A percentile compares a stretch with the other conserved stretches of the same genome.
These are phyloP conservation scores for Acipenser oxyrinchus DNA, from an alignment of 2,797 vertebrate species.

Conservation along the genomic window DNA sequence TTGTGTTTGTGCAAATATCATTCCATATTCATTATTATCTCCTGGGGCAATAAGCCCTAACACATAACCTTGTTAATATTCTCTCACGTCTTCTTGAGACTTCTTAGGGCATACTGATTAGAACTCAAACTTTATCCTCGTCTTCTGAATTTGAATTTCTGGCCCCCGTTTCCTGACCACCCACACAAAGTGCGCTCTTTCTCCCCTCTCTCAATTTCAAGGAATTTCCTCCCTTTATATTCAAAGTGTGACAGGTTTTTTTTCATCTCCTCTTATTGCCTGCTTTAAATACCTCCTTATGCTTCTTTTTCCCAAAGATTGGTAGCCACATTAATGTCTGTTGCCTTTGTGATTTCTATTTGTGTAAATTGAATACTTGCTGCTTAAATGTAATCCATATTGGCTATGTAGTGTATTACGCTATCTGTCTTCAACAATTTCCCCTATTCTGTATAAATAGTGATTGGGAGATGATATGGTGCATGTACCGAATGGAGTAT, in stretches of 20 bases:
- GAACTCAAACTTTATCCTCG: conserved; percentile 58
- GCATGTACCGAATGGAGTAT: not conserved
- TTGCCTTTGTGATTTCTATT: not conserved
- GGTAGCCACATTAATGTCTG: not conserved
- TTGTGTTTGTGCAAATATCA: conserved; percentile 92
- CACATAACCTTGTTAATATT: conserved; percentile 72
- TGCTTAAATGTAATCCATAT: not conserved
- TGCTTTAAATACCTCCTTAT: conserved; percentile 7
- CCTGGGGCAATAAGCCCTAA: conserved; percentile 73
- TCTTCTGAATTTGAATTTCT: conserved; percentile 49
- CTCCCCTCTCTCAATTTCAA: conserved; percentile 65
- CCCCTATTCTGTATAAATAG: not conserved
- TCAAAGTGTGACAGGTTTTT: conserved; percentile 54
- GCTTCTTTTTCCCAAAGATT: not conserved
- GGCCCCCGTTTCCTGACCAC: conserved; percentile 84
- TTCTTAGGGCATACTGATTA: conserved; percentile 65
- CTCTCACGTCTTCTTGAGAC: conserved; percentile 69
- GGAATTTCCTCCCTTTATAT: conserved; percentile 73
- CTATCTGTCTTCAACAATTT: not conserved
- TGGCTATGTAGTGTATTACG: not conserved
- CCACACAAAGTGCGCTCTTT: conserved; percentile 57
- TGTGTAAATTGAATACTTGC: not conserved
- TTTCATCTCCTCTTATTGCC: not conserved
- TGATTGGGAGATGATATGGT: not conserved
- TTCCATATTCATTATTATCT: conserved; percentile 95